Evolutionary conservation across 2,888 invertebrate species (phyloP).

Genomic region (Catocala nupta): DNA sequence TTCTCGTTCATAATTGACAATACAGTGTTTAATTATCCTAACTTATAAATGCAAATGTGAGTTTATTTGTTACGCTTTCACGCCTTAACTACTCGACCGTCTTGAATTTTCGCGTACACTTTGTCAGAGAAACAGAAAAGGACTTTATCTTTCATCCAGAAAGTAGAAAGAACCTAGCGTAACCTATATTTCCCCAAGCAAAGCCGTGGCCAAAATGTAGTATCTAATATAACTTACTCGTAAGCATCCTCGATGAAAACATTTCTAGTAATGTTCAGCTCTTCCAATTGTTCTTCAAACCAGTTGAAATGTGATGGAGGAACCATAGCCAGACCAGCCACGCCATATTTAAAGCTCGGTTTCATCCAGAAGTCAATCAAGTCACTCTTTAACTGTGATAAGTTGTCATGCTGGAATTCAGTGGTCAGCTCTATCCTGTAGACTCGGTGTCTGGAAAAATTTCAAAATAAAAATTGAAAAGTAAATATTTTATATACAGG

Average conservation of each 20-base stretch:
- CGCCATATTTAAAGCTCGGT: slow-evolving; percentile 63
- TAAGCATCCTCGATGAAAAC: slow-evolving; percentile 69
- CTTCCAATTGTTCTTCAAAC: slow-evolving; percentile 68
- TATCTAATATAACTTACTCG: slow-evolving; percentile 56
- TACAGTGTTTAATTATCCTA: too few species aligned
- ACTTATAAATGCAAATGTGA: too few species aligned
- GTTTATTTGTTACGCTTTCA: too few species aligned
- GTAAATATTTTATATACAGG: too few species aligned
- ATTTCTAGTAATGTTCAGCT: slow-evolving; percentile 58
- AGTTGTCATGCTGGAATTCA: slow-evolving; percentile 59
- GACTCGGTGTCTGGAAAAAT: slow-evolving; percentile 64
- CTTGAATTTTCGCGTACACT: too few species aligned
- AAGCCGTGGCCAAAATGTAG: neutral
- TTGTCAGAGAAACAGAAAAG: too few species aligned
- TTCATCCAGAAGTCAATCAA: slow-evolving; percentile 68
- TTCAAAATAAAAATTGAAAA: too few species aligned
- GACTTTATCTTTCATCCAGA: too few species aligned
- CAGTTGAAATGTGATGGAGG: slow-evolving; percentile 67
- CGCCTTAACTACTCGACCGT: too few species aligned
- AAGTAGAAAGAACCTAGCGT: too few species aligned
- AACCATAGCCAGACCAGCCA: slow-evolving; percentile 71
- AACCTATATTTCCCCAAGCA: too few species aligned
- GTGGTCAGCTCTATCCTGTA: slow-evolving; percentile 64
- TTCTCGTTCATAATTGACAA: too few species aligned
- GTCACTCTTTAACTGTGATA: slow-evolving; percentile 59